Percentiles rank a stretch among this genome's conserved stretches.
These are phyloP conservation scores for Homarus americanus DNA, from an alignment of 1,140 invertebrate species.

Conservation along the genomic window DNA sequence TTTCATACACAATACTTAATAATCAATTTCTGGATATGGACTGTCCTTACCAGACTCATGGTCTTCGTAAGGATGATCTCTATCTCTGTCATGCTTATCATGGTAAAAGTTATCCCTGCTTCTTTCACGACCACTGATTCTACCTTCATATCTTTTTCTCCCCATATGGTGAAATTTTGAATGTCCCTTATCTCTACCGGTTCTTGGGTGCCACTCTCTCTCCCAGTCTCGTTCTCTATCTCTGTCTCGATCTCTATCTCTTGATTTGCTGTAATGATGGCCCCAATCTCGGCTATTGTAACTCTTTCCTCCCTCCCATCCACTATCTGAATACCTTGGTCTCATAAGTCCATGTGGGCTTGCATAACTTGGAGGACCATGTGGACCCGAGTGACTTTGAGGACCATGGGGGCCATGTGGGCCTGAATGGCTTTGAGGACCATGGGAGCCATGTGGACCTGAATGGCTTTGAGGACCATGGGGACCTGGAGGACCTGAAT, in stretches of 20 bases:
- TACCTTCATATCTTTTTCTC: slow-evolving; percentile 23
- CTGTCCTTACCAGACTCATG: slow-evolving; percentile 2
- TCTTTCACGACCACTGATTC: not conserved
- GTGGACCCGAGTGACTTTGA: slow-evolving; percentile 6
- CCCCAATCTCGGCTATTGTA: slow-evolving; percentile 40
- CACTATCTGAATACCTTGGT: slow-evolving; percentile 1
- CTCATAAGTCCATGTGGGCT: slow-evolving; percentile 25
- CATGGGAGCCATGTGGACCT: not conserved
- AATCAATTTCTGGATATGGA: slow-evolving; percentile 47
- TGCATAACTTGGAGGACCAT: not conserved
- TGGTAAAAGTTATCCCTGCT: not conserved
- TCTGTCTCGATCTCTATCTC: slow-evolving; percentile 19
- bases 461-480: slow-evolving; percentile 5
- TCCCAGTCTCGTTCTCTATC: slow-evolving; percentile 40
- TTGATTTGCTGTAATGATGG: slow-evolving; percentile 13
- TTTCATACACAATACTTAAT: not conserved
- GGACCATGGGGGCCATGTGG: slow-evolving; percentile 11
- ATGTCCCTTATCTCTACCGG: slow-evolving; percentile 27
- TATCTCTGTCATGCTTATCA: slow-evolving; percentile 1
- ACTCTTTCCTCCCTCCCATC: slow-evolving; percentile 26
- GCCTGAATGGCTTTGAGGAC: not conserved
- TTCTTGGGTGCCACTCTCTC: slow-evolving; percentile 17
- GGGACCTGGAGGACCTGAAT: not conserved
- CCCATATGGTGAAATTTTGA: slow-evolving; percentile 21
- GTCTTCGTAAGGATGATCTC: not conserved